phyloP scores from a whole-genome alignment of 1,140 invertebrate genomes.

The Heliothis virescens region DNA sequence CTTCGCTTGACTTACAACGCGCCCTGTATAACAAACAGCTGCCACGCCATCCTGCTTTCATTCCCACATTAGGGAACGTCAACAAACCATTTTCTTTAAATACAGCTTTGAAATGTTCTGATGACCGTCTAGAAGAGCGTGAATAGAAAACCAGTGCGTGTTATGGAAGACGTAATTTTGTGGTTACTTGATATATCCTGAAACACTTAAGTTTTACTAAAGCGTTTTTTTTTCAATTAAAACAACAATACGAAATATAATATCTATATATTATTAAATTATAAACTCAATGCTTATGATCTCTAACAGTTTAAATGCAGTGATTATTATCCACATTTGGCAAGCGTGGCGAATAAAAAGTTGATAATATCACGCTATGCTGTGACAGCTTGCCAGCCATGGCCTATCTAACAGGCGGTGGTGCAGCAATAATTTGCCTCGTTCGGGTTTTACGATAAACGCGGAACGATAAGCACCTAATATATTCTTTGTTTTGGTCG shows the following conservation, averaged over 20 bases:
- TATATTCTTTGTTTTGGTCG: slow-evolving; percentile 36
- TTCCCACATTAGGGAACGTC: slow-evolving; percentile 37
- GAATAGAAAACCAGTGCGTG: neutral
- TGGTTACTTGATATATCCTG: too few relatives aligned
- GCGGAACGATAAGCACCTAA: slow-evolving; percentile 34
- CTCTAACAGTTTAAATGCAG: slow-evolving; percentile 15
- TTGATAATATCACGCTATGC: slow-evolving; percentile 31
- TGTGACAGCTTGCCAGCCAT: slow-evolving; percentile 40
- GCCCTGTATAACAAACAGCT: slow-evolving; percentile 40
- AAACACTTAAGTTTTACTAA: too few relatives aligned
- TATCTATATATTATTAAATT: neutral
- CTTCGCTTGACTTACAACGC: slow-evolving; percentile 32
- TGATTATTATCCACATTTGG: slow-evolving; percentile 34
- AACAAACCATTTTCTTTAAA: slow-evolving; percentile 44
- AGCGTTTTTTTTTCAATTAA: too few relatives aligned
- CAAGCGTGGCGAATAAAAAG: slow-evolving; percentile 20
- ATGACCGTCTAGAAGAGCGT: neutral
- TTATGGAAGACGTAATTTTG: too few relatives aligned
- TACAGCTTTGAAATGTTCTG: neutral
- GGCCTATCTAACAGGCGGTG: slow-evolving; percentile 4
- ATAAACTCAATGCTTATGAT: slow-evolving; percentile 14
- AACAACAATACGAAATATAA: too few relatives aligned
- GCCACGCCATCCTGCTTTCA: slow-evolving; percentile 24
- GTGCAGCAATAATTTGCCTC: slow-evolving; percentile 38
- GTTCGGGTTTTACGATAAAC: slow-evolving; percentile 26